These are phyloP conservation scores for Pan troglodytes DNA, from an alignment of 2,113 vertebrate genomes.

Conservation along the genomic window NHGRI_mPanTro3-v2.1_pri NC_072413.2:22963501-22964000, in stretches of 20 bases:
- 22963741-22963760: not conserved
- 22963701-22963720: not conserved
- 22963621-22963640: not conserved
- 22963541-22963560: not conserved
- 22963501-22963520: not conserved
- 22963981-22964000: not conserved
- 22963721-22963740: not conserved
- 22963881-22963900: not conserved
- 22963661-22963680: not conserved
- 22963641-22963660: not conserved
- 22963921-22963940: not conserved
- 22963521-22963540: not conserved
- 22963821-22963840: not conserved
- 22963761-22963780: not conserved
- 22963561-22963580: not conserved
- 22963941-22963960: not conserved
- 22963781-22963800: not conserved
- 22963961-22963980: not conserved
- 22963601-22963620: not conserved
- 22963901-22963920: not conserved
- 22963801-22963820: not conserved
- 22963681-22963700: not conserved
- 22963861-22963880: not conserved
- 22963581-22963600: not conserved
- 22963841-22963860: not conserved